phyloP scores from a whole-genome alignment of 2,797 vertebrate genomes.

The Coregonus suidteri region DNA sequence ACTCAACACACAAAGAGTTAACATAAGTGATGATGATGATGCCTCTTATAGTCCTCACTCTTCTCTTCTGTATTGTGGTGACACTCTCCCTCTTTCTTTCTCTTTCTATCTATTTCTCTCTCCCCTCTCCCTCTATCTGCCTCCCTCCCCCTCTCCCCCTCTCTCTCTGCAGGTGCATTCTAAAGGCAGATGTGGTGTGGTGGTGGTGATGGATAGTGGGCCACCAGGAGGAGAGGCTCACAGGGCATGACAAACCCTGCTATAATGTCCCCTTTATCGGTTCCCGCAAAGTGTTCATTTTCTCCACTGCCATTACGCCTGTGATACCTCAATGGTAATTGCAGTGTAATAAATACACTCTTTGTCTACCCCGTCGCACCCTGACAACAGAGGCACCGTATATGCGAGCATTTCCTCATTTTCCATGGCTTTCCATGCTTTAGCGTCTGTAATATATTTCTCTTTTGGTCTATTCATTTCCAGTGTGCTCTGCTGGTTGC shows the following conservation, averaged over 20 bases:
- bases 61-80: background rate
- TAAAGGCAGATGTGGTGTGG: conserved; percentile 15
- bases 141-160: background rate
- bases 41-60: background rate
- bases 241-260: conserved; percentile 43
- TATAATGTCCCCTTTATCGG: conserved; percentile 58
- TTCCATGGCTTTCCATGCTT: conserved; percentile 12
- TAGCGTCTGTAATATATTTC: conserved; percentile 11
- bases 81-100: background rate
- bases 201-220: conserved; percentile 43
- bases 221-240: conserved; percentile 27
- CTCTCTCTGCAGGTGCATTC: background rate
- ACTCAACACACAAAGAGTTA: background rate
- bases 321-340: conserved; percentile 54
- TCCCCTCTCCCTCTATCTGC: background rate
- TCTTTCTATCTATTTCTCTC: background rate
- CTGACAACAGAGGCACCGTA: conserved; percentile 14
- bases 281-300: conserved; percentile 58
- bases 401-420: conserved; percentile 25
- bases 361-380: conserved; percentile 43
- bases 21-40: background rate
- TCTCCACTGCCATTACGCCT: conserved; percentile 41
- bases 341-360: conserved; percentile 52
- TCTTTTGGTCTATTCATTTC: conserved; percentile 42
- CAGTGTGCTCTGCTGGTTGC: conserved; percentile 33